A percentile compares a stretch with the other conserved stretches of the same genome.
Evolutionary conservation across 2,888 invertebrate species (phyloP).

Genomic region (Hymenopus coronatus): DNA sequence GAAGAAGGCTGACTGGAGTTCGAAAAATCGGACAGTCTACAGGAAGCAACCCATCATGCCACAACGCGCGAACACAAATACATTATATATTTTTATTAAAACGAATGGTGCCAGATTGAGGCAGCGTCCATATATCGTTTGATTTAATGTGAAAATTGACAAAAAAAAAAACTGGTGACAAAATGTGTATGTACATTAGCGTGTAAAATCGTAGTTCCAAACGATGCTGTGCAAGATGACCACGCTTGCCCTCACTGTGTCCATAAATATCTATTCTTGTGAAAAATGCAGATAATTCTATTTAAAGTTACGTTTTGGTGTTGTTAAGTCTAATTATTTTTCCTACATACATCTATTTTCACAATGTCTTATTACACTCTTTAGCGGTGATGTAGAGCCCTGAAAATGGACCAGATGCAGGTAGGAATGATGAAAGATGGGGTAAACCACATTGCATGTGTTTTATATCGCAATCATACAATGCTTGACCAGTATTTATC

Average conservation of each 20-base stretch:
- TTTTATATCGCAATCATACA: background rate
- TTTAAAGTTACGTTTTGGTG: background rate
- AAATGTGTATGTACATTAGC: background rate
- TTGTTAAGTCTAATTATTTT: background rate
- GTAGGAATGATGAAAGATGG: background rate
- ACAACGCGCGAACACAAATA: background rate
- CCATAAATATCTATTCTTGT: background rate
- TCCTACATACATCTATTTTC: background rate
- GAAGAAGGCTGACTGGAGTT: background rate
- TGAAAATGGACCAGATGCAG: background rate
- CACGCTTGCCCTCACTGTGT: background rate
- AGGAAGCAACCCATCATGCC: background rate
- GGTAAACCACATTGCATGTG: background rate
- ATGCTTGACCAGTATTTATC: background rate
- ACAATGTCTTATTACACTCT: background rate
- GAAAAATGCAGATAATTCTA: background rate
- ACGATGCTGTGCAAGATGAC: background rate
- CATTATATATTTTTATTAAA: background rate
- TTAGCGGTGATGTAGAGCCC: background rate
- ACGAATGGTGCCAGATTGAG: background rate
- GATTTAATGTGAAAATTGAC: background rate
- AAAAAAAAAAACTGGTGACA: background rate
- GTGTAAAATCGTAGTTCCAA: background rate
- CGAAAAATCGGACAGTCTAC: background rate
- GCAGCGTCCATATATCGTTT: background rate